Evolutionary conservation across 2,113 vertebrate species (phyloP).

Genomic region (Acrocephalus kingi): DNA sequence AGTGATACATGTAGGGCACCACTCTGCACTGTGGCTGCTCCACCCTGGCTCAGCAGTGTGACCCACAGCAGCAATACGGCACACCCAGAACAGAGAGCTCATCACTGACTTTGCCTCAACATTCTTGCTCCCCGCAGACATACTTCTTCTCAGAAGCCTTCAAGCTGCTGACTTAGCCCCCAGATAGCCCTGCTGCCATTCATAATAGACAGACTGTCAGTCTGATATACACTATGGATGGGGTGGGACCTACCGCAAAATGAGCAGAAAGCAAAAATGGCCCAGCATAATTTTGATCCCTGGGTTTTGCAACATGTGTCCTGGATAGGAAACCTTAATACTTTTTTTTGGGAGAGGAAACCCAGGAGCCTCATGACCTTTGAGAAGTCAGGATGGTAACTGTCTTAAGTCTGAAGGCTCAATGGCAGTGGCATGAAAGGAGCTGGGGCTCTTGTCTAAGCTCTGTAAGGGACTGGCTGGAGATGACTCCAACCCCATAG

Average conservation of each 20-base stretch:
- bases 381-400: not conserved
- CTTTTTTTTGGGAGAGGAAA: not conserved
- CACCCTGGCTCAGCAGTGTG: not conserved
- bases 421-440: not conserved
- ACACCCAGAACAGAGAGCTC: not conserved
- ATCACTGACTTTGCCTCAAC: rapidly evolving
- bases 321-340: not conserved
- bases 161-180: not conserved
- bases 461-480: not conserved
- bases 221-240: not conserved
- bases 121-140: not conserved
- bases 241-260: not conserved
- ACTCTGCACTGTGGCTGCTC: not conserved
- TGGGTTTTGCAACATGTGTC: not conserved
- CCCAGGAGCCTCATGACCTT: not conserved
- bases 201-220: not conserved
- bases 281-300: not conserved
- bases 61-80: not conserved
- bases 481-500: rapidly evolving
- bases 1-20: not conserved
- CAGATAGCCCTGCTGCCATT: not conserved
- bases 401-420: not conserved
- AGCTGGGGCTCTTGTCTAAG: not conserved
- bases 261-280: not conserved
- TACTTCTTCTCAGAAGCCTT: not conserved